These are phyloP conservation scores for Nibea albiflora DNA, from an alignment of 2,113 vertebrate species.

Conservation along the genomic window DNA sequence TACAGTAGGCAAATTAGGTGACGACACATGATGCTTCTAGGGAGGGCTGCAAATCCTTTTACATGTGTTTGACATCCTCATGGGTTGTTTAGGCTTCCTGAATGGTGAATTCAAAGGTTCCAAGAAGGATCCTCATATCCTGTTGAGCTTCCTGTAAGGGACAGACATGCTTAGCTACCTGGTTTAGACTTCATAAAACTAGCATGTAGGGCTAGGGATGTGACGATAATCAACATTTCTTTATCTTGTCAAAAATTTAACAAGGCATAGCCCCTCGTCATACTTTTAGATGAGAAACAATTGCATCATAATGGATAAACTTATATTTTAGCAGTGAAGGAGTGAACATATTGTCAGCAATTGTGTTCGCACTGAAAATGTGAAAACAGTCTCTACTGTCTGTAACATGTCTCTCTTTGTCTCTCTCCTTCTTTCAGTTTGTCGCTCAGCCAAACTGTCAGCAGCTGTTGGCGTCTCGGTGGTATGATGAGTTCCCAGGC, in stretches of 20 bases:
- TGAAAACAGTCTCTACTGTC: too few relatives aligned
- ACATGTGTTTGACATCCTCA: background rate
- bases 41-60: background rate
- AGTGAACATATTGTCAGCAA: background rate
- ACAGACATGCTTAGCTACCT: background rate
- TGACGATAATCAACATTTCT: background rate
- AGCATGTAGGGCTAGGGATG: too few relatives aligned
- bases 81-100: background rate
- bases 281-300: background rate
- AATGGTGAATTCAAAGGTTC: background rate
- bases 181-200: too few relatives aligned
- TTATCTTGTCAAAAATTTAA: background rate
- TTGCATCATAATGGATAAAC: background rate
- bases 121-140: background rate
- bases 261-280: background rate
- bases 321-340: too few relatives aligned
- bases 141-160: background rate
- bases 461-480: constrained; percentile 96
- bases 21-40: background rate
- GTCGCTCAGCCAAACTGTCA: constrained; percentile 99
- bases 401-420: constrained; percentile 8
- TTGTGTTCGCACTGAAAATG: background rate
- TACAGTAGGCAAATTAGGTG: too few relatives aligned
- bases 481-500: constrained; percentile 97
- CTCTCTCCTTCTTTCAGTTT: constrained; percentile 85